Base-by-base conservation (phyloP, 2,888 invertebrate genomes). In the Ectobius pallidus region DNA sequence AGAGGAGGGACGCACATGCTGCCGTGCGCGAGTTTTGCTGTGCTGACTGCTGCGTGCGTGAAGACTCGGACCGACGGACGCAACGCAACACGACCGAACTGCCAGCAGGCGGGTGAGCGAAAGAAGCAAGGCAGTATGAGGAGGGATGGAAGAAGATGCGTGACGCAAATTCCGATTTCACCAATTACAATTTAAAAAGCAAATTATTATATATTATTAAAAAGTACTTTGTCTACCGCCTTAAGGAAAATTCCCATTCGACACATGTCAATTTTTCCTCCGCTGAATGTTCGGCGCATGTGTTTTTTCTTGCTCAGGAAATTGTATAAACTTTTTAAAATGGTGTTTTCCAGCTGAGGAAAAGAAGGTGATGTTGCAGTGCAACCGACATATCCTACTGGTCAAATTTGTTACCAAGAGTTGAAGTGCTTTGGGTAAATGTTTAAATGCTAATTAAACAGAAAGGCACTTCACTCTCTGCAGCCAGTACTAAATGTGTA, bases 371-470 rank as follows among this genome's bases (percentile, higher is more conserved):
- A 71, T 55, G 69, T 74, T 71, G 73, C 72, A 68, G 71, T 74
- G 75, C 75, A 75, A 74, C 74, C 74, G 73, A 76, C 76, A 76
- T 76, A 76, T 76, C 74, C 58, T 71, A 74, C 75, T 76, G 75
- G 74, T 76, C 75, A 75, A 71, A 67, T 75, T 75, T 75, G 74
- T 76, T 76, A 76, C 74, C 75, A 75, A 73, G 75, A 73, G 71
- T 62, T 76, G 75, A 75, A 75, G 76, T 75, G 76, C 75, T 74
- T 69, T 73, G 74, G 74, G 68, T 75, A 67, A 73, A 62, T 71
- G 68, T 71, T 55, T 68, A 67, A 44, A 42, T 42, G 68, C 69
- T 39, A 42, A 30, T 39, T 63, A 58, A 73, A 68, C 46, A 73
- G 52, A 73, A 75, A 73, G 76, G 74, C 74, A 73, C 76, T 76